Conservation (phyloP, 2,797 vertebrate genomes). For the Etheostoma nigrum region DNA sequence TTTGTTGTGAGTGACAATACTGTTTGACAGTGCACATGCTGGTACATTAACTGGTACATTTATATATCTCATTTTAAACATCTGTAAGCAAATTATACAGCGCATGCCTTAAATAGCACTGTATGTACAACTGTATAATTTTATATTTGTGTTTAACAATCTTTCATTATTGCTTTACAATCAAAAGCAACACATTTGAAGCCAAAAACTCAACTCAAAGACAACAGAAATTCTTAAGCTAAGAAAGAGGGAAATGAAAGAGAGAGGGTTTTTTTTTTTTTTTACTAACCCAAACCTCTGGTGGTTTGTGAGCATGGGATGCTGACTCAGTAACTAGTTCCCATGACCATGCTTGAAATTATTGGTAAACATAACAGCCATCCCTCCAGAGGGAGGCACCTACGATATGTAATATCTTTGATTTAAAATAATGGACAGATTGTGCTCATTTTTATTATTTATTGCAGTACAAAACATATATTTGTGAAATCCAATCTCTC, state of each 20-base stretch:
- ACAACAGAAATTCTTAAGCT: not conserved
- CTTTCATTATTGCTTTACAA: not conserved
- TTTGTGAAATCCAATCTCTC: not conserved
- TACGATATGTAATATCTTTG: not conserved
- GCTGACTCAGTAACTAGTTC: constrained; percentile 5
- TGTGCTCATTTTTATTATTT: not conserved
- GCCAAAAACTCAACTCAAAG: not conserved
- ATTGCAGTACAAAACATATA: not conserved
- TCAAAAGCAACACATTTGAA: not conserved
- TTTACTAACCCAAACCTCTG: not conserved
- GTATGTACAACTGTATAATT: not conserved
- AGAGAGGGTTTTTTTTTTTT: not conserved
- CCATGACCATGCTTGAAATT: not conserved
- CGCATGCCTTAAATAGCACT: not conserved
- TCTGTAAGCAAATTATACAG: not conserved
- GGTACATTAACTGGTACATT: not conserved
- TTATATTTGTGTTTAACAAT: not conserved
- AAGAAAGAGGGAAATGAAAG: too few species aligned
- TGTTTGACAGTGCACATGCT: constrained; percentile 78
- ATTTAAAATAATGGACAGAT: not conserved
- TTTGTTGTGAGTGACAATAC: constrained; percentile 88
- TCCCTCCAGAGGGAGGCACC: not conserved
- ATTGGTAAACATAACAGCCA: not conserved
- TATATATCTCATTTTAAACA: not conserved
- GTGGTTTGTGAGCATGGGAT: not conserved